phyloP scores from a whole-genome alignment of 2,888 invertebrate genomes.

The Tetramorium bicarinatum region DNA sequence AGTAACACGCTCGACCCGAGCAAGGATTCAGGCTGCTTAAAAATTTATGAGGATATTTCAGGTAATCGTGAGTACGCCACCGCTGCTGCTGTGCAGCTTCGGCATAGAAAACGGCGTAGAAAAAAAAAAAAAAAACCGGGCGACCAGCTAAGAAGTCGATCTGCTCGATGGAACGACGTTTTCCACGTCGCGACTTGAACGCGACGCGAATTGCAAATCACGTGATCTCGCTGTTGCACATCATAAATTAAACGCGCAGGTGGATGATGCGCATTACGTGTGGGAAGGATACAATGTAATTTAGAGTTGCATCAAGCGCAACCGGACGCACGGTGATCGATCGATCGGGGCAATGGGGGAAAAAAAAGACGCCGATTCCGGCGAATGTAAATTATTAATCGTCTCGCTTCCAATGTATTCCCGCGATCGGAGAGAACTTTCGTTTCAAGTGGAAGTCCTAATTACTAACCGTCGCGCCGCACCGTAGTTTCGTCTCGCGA shows the following conservation, averaged over 20 bases:
- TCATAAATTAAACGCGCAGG: constrained; percentile 49
- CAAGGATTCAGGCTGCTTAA: constrained; percentile 60
- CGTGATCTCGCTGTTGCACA: constrained; percentile 32
- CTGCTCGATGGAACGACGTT: constrained; percentile 8
- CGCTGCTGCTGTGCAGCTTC: constrained; percentile 32
- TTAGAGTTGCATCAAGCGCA: constrained; percentile 14
- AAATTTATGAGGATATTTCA: constrained; percentile 63
- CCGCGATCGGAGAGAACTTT: background rate
- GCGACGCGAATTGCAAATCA: constrained; percentile 36
- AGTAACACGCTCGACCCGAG: constrained; percentile 51
- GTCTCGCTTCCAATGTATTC: background rate
- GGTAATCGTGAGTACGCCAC: constrained; percentile 45
- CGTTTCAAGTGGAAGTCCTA: constrained; percentile 13
- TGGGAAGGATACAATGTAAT: constrained; percentile 12
- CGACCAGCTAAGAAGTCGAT: constrained; percentile 48
- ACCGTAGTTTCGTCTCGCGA: constrained; percentile 6
- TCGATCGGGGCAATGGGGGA: background rate
- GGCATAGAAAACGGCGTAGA: constrained; percentile 25
- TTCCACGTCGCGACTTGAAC: constrained; percentile 13
- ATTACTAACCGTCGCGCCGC: constrained; percentile 17
- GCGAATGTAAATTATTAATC: constrained; percentile 27
- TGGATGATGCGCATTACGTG: constrained; percentile 1
- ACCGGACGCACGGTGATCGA: constrained; percentile 24
- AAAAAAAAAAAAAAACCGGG: constrained; percentile 19
- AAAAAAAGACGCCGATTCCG: constrained; percentile 29